Base-by-base conservation (phyloP, 2,888 invertebrate genomes). In the Pristionchus maxplancki region DNA sequence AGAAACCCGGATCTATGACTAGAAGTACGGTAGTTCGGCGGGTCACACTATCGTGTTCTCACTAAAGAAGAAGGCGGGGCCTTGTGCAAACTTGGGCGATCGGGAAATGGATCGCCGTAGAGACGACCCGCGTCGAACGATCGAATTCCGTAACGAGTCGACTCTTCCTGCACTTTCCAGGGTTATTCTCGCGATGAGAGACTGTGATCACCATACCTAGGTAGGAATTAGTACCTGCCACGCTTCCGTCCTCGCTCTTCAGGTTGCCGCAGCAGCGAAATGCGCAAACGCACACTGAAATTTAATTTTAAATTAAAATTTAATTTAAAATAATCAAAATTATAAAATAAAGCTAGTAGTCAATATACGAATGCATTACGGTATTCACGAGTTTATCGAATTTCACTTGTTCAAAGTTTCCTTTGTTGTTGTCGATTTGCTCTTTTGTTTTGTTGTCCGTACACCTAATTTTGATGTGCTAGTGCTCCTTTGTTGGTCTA, bases 261-360 rank as follows among this genome's bases (percentile, higher is more conserved):
- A 94, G 89, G 89, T 94, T 94, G 48, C 94, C 94, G 87, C 93
- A 94, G 88, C 94, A 94, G 11, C 94, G 93, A 90, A 94, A 94
- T 53, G 94, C 94, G 88, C 94, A 94, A 20, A 94, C 94, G 88
- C 94, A 94, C 88, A 94, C 94, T 94, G 89, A 82, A 92, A 92
- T n/a, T 40, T 50, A 40, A 9, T 71, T 24, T 37, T 31, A 8
- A 50, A 74, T 34, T 50, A 37, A 13, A 48, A 50, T 40, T n/a
- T 53, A 5, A 9, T 58, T n/a, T 62, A 48, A 31, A 62, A 62
- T 31, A 62, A 62, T 3, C 9, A 62, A 64, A 8, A 11, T 31
- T 1, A 31, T 11, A 13, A 9, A 64, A 58, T 13, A 31, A 64
- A 31, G 9, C 31, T 6, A 1, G 31, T 11, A 31, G 9, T 15